Conservation (phyloP, 2,888 invertebrate genomes). For the Clusia tigrina region DNA sequence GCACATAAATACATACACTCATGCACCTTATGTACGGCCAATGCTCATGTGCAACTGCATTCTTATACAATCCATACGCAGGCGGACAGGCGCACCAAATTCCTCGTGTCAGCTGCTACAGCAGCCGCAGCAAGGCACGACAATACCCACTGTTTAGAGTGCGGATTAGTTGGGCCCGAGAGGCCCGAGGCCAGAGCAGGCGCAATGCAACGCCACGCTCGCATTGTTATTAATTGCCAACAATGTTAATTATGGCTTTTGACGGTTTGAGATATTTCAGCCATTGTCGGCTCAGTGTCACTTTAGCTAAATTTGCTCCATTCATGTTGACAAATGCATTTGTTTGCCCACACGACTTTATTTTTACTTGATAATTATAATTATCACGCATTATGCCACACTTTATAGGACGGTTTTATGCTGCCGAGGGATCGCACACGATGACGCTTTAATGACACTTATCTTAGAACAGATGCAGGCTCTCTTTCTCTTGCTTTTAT, state of each 20-base stretch:
- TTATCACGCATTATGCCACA: too few species aligned
- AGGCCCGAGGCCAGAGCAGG: background rate
- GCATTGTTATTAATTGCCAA: constrained; percentile 55
- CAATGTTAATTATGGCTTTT: constrained; percentile 53
- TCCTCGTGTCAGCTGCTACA: too few species aligned
- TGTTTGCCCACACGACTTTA: constrained; percentile 42
- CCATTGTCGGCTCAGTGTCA: constrained; percentile 20
- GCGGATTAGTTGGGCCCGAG: too few species aligned
- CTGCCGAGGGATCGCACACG: too few species aligned
- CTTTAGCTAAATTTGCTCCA: constrained; percentile 46
- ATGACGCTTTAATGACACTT: too few species aligned
- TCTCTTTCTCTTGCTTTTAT: too few species aligned
- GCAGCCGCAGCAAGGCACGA: background rate
- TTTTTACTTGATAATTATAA: too few species aligned
- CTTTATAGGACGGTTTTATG: too few species aligned
- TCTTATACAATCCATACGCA: background rate
- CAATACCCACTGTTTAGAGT: background rate
- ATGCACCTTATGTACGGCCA: too few species aligned
- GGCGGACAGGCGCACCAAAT: background rate
- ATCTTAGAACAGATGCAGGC: too few species aligned
- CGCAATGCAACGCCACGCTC: background rate
- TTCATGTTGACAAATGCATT: constrained; percentile 49
- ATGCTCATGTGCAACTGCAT: background rate
- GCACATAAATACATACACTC: too few species aligned
- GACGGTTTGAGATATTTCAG: constrained; percentile 28